Percentiles rank a stretch among this genome's conserved stretches.
Conservation (phyloP, 2,113 vertebrate genomes). For the Lepisosteus osseus region DNA sequence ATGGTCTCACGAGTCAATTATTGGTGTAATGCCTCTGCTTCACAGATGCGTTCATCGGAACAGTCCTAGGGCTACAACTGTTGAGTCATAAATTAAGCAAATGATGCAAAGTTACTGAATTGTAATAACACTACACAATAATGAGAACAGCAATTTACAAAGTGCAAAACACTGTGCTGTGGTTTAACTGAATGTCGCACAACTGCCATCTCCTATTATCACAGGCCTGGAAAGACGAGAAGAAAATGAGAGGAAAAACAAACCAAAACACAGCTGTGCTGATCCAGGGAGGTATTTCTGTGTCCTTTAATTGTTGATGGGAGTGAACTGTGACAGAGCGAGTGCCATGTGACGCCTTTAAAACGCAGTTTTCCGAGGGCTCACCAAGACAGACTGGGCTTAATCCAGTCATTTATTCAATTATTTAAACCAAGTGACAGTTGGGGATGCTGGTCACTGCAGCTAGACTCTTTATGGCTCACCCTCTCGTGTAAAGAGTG, state of each 20-base stretch:
- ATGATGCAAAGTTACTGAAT: too few species aligned
- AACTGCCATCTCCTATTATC: conserved; percentile 34
- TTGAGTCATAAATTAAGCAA: too few species aligned
- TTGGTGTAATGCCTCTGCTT: too few species aligned
- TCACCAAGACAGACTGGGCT: neutral
- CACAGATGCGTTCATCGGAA: conserved; percentile 27
- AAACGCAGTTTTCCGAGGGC: neutral
- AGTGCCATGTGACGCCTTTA: conserved; percentile 7
- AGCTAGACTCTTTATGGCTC: neutral
- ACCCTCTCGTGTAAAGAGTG: too few species aligned
- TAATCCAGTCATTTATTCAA: conserved; percentile 3
- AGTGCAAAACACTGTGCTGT: too few species aligned
- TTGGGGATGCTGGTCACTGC: too few species aligned
- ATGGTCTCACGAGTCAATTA: too few species aligned
- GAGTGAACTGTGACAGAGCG: conserved; percentile 10
- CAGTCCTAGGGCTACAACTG: neutral
- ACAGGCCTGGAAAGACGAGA: conserved; percentile 14
- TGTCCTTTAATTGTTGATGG: neutral
- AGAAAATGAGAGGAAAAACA: conserved; percentile 20
- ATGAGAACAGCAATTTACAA: too few species aligned
- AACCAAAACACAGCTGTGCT: conserved; percentile 37
- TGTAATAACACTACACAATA: too few species aligned
- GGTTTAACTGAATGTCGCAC: neutral
- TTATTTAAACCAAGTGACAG: neutral
- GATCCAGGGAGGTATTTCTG: conserved; percentile 13